phyloP scores from a whole-genome alignment of 2,888 invertebrate genomes.

The Spodoptera littoralis region DNA sequence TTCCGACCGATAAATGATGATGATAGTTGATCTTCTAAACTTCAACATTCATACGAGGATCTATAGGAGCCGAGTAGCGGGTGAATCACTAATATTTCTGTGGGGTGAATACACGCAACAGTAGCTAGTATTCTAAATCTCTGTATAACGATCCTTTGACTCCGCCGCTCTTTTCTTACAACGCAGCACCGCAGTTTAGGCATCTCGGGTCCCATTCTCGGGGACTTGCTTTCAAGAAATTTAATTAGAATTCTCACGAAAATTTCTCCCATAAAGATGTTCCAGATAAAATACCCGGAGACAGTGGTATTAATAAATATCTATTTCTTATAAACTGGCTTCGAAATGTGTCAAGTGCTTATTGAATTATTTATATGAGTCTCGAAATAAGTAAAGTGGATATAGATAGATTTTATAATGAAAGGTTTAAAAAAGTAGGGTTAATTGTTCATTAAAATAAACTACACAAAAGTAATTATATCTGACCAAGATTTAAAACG shows the following conservation, averaged over 20 bases:
- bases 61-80: too few species aligned
- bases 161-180: constrained; percentile 38
- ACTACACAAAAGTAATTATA: too few species aligned
- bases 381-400: background rate
- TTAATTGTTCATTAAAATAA: too few species aligned
- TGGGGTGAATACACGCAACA: too few species aligned
- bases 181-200: constrained; percentile 16
- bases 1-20: too few species aligned
- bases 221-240: constrained; percentile 74
- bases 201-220: constrained; percentile 64
- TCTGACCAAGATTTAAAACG: too few species aligned
- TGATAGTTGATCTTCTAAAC: too few species aligned
- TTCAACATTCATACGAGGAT: too few species aligned
- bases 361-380: background rate
- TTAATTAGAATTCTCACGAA: constrained; percentile 82
- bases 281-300: constrained; percentile 72
- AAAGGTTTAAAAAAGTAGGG: too few species aligned
- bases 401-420: background rate
- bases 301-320: constrained; percentile 43
- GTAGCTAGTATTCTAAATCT: too few species aligned
- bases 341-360: constrained; percentile 5
- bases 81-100: too few species aligned
- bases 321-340: constrained; percentile 2
- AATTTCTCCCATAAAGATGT: constrained; percentile 80
- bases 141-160: background rate